A percentile compares a stretch with the other conserved stretches of the same genome.
These are phyloP conservation scores for Myoxocephalus aenaeus DNA, from an alignment of 2,797 vertebrate species.

Conservation along the genomic window DNA sequence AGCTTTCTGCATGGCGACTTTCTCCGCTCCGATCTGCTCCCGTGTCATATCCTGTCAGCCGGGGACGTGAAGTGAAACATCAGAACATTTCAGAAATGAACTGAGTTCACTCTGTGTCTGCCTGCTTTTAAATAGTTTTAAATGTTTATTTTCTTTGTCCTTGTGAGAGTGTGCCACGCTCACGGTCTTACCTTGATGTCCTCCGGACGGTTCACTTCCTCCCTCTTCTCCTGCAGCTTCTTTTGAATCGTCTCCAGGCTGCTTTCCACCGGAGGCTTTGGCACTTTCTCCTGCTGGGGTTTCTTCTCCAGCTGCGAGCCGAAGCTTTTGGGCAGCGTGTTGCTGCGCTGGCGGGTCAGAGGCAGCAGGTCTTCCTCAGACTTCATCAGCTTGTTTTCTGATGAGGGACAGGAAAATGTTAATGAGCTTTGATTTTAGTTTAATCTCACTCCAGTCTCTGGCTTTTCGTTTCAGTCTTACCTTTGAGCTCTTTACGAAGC, in stretches of 20 bases:
- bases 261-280: conserved; percentile 90
- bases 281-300: conserved; percentile 86
- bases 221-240: conserved; percentile 94
- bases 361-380: conserved; percentile 94
- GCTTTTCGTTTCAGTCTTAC: conserved; percentile 69
- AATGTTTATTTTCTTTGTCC: neutral
- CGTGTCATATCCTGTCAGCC: conserved; percentile 95
- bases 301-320: conserved; percentile 97
- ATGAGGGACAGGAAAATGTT: neutral
- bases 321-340: conserved; percentile 97
- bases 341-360: conserved; percentile 93
- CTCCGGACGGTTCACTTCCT: conserved; percentile 90
- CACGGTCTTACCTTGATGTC: conserved; percentile 91
- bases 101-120: neutral
- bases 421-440: neutral
- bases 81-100: conserved; percentile 4
- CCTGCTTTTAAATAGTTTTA: neutral
- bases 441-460: neutral
- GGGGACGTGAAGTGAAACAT: conserved; percentile 40
- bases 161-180: fast-evolving
- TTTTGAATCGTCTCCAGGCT: conserved; percentile 91
- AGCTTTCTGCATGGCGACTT: conserved; percentile 95
- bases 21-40: conserved; percentile 95
- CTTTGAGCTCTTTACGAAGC: conserved; percentile 97
- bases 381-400: conserved; percentile 93